Evolutionary conservation across 2,888 invertebrate species (phyloP).

Genomic region (Diarsia rubi): DNA sequence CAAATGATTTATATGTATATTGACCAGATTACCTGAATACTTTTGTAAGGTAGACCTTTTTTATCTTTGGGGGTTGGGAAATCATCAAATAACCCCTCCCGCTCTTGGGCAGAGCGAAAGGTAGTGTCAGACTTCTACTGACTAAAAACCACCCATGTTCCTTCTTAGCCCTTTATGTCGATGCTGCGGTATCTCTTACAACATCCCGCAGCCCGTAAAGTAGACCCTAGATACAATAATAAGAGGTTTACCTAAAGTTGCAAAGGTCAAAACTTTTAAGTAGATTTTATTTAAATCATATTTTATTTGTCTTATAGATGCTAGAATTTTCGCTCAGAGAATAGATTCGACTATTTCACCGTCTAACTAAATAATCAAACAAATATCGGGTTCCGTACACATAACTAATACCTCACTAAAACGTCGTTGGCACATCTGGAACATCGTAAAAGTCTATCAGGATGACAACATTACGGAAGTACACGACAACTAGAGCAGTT

Average conservation of each 20-base stretch:
- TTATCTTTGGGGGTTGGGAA: too few relatives aligned
- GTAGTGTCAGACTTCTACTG: too few relatives aligned
- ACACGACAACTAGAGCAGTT: constrained; percentile 14
- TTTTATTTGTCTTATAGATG: neutral
- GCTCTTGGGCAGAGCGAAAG: too few relatives aligned
- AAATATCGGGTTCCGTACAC: neutral
- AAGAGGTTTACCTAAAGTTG: neutral
- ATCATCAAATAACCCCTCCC: too few relatives aligned
- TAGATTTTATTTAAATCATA: neutral
- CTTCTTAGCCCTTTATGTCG: too few relatives aligned
- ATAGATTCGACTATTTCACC: neutral
- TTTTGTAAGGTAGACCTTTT: neutral
- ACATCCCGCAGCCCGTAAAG: too few relatives aligned
- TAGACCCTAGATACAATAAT: neutral
- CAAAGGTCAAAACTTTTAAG: neutral
- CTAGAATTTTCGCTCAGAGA: neutral
- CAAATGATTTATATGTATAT: neutral
- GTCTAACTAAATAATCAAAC: neutral
- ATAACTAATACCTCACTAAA: neutral
- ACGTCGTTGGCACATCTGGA: neutral
- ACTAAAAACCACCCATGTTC: too few relatives aligned
- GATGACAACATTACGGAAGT: constrained; percentile 1
- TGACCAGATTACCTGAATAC: neutral
- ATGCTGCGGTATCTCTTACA: too few relatives aligned
- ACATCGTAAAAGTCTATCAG: constrained; percentile 23